Evolutionary conservation across 2,797 vertebrate species (phyloP).

Genomic region (Apogon talboti): DNA sequence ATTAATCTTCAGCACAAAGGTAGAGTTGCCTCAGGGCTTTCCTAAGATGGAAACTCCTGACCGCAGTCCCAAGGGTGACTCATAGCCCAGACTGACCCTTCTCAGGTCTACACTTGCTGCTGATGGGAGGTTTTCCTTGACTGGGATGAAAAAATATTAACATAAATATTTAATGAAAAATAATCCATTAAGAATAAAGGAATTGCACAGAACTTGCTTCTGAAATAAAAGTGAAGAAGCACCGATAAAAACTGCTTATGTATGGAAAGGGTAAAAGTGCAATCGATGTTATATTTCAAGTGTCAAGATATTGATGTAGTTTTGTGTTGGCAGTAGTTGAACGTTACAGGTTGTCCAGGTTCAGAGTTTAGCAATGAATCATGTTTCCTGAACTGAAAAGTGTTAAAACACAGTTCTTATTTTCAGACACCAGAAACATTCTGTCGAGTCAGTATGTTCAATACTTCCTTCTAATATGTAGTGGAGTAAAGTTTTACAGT

Average conservation of each 20-base stretch:
- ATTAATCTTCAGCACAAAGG: constrained; percentile 65
- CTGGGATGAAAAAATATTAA: constrained; percentile 25
- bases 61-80: constrained; percentile 25
- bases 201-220: background rate
- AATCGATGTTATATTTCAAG: constrained; percentile 1
- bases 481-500: background rate
- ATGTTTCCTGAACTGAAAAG: background rate
- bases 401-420: background rate
- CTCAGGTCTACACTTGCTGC: constrained; percentile 11
- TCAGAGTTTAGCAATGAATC: background rate
- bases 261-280: background rate
- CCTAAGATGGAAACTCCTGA: constrained; percentile 72
- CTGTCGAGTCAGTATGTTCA: background rate
- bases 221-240: background rate
- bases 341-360: background rate
- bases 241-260: constrained; percentile 1
- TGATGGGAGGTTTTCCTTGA: constrained; percentile 37
- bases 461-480: background rate
- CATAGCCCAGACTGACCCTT: constrained; percentile 10
- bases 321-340: background rate
- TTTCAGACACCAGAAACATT: background rate
- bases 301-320: background rate
- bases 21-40: constrained; percentile 43
- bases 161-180: constrained; percentile 52
- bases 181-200: constrained; percentile 6